These are phyloP conservation scores for Idaea straminata DNA, from an alignment of 2,888 invertebrate genomes.

Conservation along the genomic window DNA sequence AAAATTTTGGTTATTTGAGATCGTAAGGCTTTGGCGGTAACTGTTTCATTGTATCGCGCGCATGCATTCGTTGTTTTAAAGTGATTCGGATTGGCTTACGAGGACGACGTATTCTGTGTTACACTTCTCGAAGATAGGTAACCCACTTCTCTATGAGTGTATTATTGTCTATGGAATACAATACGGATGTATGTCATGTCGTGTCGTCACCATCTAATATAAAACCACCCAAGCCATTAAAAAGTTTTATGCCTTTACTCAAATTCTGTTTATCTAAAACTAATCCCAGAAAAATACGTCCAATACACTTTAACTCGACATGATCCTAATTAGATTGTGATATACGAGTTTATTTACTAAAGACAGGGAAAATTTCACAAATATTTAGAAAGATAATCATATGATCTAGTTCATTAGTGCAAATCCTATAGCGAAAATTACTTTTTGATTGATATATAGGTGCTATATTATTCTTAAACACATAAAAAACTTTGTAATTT, in stretches of 20 bases:
- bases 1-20: no score
- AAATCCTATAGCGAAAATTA: slow-evolving; percentile 2
- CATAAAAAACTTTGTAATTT: slow-evolving; percentile 8
- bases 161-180: no score
- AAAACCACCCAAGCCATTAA: background rate
- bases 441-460: background rate
- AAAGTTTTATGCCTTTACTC: slow-evolving; percentile 18
- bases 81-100: no score
- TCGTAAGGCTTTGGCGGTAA: no score
- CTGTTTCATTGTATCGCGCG: no score
- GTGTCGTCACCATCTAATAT: background rate
- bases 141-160: no score
- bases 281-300: slow-evolving; percentile 3
- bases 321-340: slow-evolving; percentile 20
- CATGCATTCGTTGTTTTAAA: no score
- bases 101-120: no score
- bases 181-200: no score
- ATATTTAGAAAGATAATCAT: background rate
- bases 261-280: background rate
- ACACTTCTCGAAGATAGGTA: no score
- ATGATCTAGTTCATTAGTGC: background rate
- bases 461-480: background rate
- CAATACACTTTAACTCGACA: slow-evolving; percentile 1
- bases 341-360: slow-evolving; percentile 23
- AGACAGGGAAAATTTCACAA: slow-evolving; percentile 5